phyloP scores from a whole-genome alignment of 2,888 invertebrate species.

The Pyrgus malvae region DNA sequence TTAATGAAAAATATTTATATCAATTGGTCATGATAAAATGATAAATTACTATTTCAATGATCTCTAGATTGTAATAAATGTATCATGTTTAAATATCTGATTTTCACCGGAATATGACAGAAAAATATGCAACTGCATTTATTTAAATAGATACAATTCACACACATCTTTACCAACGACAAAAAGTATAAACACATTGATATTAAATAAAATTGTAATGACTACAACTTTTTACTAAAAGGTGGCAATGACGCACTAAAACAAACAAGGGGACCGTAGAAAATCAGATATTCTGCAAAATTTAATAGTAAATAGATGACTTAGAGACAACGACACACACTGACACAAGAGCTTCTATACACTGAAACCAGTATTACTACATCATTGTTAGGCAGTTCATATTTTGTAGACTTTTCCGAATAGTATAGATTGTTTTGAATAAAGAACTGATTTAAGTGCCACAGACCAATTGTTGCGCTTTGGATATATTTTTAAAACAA shows the following conservation, averaged over 20 bases:
- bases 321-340: conserved; percentile 79
- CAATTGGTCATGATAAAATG: background rate
- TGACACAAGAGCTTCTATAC: conserved; percentile 71
- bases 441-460: conserved; percentile 73
- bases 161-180: background rate
- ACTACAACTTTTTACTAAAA: too few species aligned
- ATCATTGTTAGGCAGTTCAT: conserved; percentile 33
- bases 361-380: conserved; percentile 50
- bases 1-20: too few species aligned
- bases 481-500: conserved; percentile 46
- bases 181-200: background rate
- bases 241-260: background rate
- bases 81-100: conserved; percentile 12
- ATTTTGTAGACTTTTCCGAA: conserved; percentile 38
- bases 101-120: background rate
- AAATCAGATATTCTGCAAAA: conserved; percentile 25
- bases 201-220: too few species aligned
- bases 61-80: conserved; percentile 11
- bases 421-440: conserved; percentile 48
- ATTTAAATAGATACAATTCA: background rate
- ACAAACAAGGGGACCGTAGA: conserved; percentile 7
- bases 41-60: background rate
- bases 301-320: conserved; percentile 49
- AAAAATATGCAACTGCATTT: background rate
- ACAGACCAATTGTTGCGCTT: conserved; percentile 56